Conservation (phyloP, 2,888 invertebrate genomes). For the Tetheella fluctuosa region DNA sequence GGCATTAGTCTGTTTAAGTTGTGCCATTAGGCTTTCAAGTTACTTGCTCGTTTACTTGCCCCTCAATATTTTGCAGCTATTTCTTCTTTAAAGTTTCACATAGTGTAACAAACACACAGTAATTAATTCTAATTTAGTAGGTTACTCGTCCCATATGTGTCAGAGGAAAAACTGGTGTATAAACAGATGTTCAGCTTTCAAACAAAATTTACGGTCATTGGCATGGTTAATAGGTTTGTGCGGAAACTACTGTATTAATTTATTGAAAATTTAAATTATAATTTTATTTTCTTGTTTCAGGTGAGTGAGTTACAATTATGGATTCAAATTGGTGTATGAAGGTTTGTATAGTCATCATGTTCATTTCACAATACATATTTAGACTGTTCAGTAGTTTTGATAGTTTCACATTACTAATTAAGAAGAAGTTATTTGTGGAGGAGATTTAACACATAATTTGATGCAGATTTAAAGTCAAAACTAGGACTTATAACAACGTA, state of each 20-base stretch:
- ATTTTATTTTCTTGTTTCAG: constrained; percentile 64
- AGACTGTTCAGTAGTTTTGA: background rate
- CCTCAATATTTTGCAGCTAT: background rate
- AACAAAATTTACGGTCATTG: constrained; percentile 52
- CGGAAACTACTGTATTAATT: constrained; percentile 41
- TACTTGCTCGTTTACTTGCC: constrained; percentile 48
- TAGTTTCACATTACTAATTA: background rate
- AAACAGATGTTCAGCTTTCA: constrained; percentile 58
- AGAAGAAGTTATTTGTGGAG: background rate
- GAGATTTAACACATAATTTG: background rate
- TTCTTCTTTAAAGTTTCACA: constrained; percentile 17
- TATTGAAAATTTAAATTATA: constrained; percentile 35
- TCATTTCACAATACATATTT: background rate
- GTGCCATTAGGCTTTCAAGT: constrained; percentile 46
- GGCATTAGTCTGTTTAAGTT: constrained; percentile 76
- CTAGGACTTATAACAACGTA: background rate
- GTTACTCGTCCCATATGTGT: constrained; percentile 45
- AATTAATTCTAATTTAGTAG: constrained; percentile 50
- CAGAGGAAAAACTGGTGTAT: constrained; percentile 45
- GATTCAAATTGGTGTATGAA: constrained; percentile 14
- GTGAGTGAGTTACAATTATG: constrained; percentile 56
- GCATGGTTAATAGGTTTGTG: constrained; percentile 46
- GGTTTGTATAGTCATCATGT: constrained; percentile 32
- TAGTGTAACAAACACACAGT: constrained; percentile 23
- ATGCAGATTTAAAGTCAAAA: background rate